Evolutionary conservation across 2,113 vertebrate genomes (phyloP).

Genomic region (Varanus komodoensis): DNA sequence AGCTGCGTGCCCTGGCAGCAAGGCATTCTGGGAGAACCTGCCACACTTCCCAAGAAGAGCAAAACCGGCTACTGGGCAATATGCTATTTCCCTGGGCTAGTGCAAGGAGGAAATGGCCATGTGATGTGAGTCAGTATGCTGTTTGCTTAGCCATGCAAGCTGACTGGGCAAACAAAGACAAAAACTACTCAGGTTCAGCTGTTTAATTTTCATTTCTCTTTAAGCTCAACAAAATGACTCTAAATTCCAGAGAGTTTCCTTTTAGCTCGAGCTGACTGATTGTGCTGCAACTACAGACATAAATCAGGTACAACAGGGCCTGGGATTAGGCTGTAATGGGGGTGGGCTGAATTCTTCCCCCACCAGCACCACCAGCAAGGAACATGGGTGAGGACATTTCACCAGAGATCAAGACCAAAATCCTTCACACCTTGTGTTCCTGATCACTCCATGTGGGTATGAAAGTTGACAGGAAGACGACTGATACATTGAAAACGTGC

Average conservation of each 20-base stretch:
- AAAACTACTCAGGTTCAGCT: background rate
- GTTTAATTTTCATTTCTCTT: background rate
- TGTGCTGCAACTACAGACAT: background rate
- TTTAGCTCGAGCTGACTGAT: background rate
- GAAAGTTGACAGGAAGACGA: no score
- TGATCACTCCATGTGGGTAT: no score
- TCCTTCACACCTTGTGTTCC: no score
- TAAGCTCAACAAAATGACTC: background rate
- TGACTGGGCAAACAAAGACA: background rate
- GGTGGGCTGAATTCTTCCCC: no score
- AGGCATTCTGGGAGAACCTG: background rate
- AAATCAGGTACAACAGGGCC: background rate
- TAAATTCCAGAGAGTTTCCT: background rate
- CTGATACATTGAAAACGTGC: no score
- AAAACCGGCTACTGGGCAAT: background rate
- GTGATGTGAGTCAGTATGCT: background rate
- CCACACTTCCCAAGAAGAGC: background rate
- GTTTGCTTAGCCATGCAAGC: background rate
- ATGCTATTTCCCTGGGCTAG: background rate
- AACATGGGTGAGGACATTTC: no score
- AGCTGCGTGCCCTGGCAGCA: background rate
- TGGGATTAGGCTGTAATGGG: no score
- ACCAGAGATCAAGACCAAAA: no score
- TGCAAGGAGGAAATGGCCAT: background rate
- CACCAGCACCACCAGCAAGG: no score